A percentile compares a stretch with the other conserved stretches of the same genome.
phyloP scores from a whole-genome alignment of 2,113 vertebrate genomes.

The Rhinichthys klamathensis region DNA sequence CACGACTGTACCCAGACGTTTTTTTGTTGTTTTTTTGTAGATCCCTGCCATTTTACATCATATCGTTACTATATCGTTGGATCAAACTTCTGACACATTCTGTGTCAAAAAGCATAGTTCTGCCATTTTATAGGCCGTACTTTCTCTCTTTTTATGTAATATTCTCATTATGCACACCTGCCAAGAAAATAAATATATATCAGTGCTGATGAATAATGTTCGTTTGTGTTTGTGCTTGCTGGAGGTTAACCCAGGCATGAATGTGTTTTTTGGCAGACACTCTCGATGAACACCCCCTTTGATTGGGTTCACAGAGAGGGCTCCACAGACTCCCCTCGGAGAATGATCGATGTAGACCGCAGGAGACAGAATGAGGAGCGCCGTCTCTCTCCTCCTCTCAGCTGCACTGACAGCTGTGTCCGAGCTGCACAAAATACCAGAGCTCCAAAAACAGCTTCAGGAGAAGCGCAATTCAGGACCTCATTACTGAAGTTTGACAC shows the following conservation, averaged over 20 bases:
- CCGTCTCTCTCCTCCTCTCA: slow-evolving; percentile 35
- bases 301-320: slow-evolving; percentile 42
- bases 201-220: background rate
- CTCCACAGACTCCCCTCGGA: slow-evolving; percentile 46
- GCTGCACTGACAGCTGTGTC: slow-evolving; percentile 43
- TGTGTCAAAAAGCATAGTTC: too few species aligned
- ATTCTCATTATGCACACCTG: background rate
- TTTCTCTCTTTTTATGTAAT: background rate
- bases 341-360: slow-evolving; percentile 42
- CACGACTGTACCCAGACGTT: background rate
- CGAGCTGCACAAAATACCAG: slow-evolving; percentile 6
- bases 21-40: too few species aligned
- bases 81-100: too few species aligned
- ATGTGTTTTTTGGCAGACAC: slow-evolving; percentile 34
- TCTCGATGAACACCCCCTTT: slow-evolving; percentile 24
- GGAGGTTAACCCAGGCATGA: slow-evolving; percentile 23
- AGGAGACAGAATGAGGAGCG: slow-evolving; percentile 45
- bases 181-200: background rate
- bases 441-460: background rate
- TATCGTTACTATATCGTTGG: too few species aligned
- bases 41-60: too few species aligned
- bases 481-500: slow-evolving; percentile 8
- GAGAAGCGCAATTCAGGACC: slow-evolving; percentile 17
- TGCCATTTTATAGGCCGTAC: background rate
- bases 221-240: background rate